Evolutionary conservation across 2,113 vertebrate species (phyloP), one percentile per base, ranked within the genome.

Genomic region (Muntiacus reevesi): DNA sequence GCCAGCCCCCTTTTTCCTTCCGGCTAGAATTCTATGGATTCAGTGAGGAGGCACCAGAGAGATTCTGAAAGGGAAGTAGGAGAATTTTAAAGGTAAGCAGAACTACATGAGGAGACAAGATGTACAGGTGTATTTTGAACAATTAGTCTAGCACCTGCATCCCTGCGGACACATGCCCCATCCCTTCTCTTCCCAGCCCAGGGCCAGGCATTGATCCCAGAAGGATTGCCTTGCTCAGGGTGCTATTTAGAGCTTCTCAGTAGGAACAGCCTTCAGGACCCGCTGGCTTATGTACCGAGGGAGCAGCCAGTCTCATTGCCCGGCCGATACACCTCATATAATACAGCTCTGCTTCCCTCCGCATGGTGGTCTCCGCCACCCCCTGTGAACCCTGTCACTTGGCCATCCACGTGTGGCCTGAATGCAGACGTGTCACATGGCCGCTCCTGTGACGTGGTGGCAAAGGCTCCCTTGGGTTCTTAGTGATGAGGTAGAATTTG

Each of bases 401-500:
- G 83, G 55, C 33, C 47, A 52, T 33, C 14, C 59, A 17, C 27
- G 3, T 2, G 5, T 30, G 12, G 54, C 85, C 28, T n/a, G 30
- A 40, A 25, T 11, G 50, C 6, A 3, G 1, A 3, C 0, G 0
- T 0, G 0, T 43, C 1, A 5, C 45, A 6, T 2, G 64, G 33
- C 40, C 9, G 1, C 10, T 55, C 62, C 55, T 40, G 52, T 40
- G 27, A 36, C 11, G 3, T 15, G 50, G 6, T 36, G n/a, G 54
- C 36, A 78, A 47, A 64, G 45, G 2, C 17, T 47, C 9, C 17
- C 67, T 76, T 62, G 7, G 33, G 28, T 43, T 47, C 62, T 95
- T 74, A 81, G 55, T 30, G 23, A 47, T 5, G 13, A 71, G 40
- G 17, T 93, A 43, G 57, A 16, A 40, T 71, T 55, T 86, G 28